Conservation (phyloP, 1,140 invertebrate species). For the Aphelenchoides fujianensis region DNA sequence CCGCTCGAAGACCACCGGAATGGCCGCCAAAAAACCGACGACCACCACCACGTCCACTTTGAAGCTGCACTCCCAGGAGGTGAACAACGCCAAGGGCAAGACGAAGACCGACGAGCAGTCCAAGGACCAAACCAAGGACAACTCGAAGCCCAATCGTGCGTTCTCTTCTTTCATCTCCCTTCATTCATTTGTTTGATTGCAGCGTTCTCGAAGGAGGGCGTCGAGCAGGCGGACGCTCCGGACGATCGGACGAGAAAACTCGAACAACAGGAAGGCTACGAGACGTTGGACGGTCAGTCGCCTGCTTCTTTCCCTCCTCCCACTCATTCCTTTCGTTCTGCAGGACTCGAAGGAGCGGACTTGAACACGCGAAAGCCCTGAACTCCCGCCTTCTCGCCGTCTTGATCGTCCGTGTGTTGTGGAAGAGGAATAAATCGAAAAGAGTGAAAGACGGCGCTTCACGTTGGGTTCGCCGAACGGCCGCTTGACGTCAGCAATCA, state of each 20-base stretch:
- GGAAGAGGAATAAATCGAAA: too few relatives aligned
- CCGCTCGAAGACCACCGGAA: too few relatives aligned
- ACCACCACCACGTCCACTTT: neutral
- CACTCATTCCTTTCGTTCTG: too few relatives aligned
- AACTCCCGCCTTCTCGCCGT: too few relatives aligned
- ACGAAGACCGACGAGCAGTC: neutral
- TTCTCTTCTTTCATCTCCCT: neutral
- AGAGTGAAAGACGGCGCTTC: too few relatives aligned
- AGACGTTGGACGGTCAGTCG: neutral
- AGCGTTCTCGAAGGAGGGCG: too few relatives aligned
- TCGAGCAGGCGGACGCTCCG: neutral
- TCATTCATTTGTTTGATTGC: too few relatives aligned
- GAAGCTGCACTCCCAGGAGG: neutral
- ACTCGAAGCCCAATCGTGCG: neutral
- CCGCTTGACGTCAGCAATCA: too few relatives aligned
- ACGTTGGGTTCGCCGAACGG: too few relatives aligned
- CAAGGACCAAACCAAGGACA: neutral
- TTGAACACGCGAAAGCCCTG: too few relatives aligned
- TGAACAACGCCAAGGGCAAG: neutral
- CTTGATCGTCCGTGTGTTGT: too few relatives aligned
- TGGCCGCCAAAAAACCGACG: neutral
- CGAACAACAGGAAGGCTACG: neutral
- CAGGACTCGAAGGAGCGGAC: neutral
- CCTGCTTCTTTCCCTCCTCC: too few relatives aligned
- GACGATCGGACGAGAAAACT: neutral